These are phyloP conservation scores for Adela reaumurella DNA, from an alignment of 2,888 invertebrate species.

Conservation along the genomic window DNA sequence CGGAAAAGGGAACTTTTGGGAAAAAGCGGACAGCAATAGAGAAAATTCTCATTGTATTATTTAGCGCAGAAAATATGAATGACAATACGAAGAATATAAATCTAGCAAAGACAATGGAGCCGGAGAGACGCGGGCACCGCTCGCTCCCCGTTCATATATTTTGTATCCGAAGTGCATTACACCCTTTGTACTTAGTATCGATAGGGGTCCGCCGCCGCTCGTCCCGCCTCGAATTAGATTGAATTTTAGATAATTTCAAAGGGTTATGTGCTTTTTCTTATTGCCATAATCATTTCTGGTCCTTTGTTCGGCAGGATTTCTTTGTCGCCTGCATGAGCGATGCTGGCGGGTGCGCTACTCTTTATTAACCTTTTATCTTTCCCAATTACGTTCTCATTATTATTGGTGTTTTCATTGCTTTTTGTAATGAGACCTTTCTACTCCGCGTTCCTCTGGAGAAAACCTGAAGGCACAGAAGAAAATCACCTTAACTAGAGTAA, in stretches of 20 bases:
- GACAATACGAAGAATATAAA: constrained; percentile 46
- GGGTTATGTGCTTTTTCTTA: constrained; percentile 32
- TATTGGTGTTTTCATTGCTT: no score
- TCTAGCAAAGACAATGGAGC: constrained; percentile 39
- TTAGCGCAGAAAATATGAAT: constrained; percentile 42
- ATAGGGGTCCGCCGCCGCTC: constrained; percentile 30
- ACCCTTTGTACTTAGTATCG: constrained; percentile 38
- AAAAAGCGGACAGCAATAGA: constrained; percentile 6
- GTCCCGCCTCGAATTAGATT: constrained; percentile 41
- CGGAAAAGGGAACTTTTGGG: constrained; percentile 3
- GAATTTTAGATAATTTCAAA: constrained; percentile 46
- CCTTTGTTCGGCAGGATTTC: neutral
- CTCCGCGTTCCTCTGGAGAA: no score
- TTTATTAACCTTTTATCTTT: no score
- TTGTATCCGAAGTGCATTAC: constrained; percentile 20
- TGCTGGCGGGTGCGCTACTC: neutral
- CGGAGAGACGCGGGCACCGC: constrained; percentile 14
- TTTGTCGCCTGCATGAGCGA: neutral
- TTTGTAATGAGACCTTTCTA: no score
- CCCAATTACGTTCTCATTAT: no score
- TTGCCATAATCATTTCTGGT: constrained; percentile 14
- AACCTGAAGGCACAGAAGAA: no score
- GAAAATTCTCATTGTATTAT: constrained; percentile 29
- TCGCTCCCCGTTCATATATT: constrained; percentile 12
- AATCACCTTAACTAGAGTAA: no score